These are phyloP conservation scores for Notoglanidium macrostoma DNA, from an alignment of 2,797 vertebrate species.

Conservation along the genomic window DNA sequence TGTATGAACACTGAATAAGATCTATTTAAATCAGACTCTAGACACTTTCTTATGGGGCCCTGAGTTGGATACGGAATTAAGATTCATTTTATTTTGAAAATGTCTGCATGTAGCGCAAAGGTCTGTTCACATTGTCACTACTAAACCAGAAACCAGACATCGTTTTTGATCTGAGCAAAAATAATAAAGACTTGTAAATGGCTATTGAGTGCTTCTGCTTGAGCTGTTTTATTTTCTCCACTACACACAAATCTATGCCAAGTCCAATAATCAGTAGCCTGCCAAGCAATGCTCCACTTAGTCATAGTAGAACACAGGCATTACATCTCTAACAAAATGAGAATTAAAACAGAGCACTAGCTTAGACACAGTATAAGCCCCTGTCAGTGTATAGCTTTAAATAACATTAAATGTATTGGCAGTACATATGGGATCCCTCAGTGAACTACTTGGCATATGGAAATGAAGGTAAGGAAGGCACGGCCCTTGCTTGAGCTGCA, in stretches of 20 bases:
- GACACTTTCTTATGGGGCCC: not conserved
- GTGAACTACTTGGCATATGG: conserved; percentile 61
- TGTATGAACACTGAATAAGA: not conserved
- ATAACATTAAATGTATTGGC: conserved; percentile 62
- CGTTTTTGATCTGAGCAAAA: not conserved
- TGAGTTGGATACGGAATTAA: not conserved
- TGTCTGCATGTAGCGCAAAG: not conserved
- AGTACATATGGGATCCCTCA: conserved; percentile 35
- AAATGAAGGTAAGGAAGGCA: conserved; percentile 56
- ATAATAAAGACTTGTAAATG: conserved; percentile 8
- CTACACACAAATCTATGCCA: conserved; percentile 67
- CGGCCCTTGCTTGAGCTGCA: conserved; percentile 57
- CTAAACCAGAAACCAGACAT: not conserved
- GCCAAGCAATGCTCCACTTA: conserved; percentile 49
- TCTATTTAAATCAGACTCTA: not conserved
- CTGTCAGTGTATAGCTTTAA: conserved; percentile 53
- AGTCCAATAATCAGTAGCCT: conserved; percentile 66
- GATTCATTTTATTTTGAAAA: not conserved
- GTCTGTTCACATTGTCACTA: not conserved
- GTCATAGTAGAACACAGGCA: conserved; percentile 70
- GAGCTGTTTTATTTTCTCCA: conserved; percentile 25
- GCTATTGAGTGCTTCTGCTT: not conserved
- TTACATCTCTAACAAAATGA: conserved; percentile 68
- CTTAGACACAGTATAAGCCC: conserved; percentile 61
- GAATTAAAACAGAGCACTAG: conserved; percentile 66